Conservation (phyloP, 2,113 vertebrate genomes). For the Xenopus tropicalis region UCB_Xtro_10.0 CM004443.2:169654001-169654500, state of each 20-base stretch:
- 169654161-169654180: slow-evolving; percentile 97
- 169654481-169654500: slow-evolving; percentile 85
- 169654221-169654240: slow-evolving; percentile 59
- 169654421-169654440: slow-evolving; percentile 86
- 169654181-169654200: slow-evolving; percentile 98
- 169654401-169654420: slow-evolving; percentile 95
- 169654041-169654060: slow-evolving; percentile 63
- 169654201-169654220: slow-evolving; percentile 96
- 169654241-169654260: slow-evolving; percentile 63
- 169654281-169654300: slow-evolving; percentile 52
- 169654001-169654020: slow-evolving; percentile 84
- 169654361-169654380: slow-evolving; percentile 86
- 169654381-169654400: slow-evolving; percentile 94
- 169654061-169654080: slow-evolving; percentile 59
- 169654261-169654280: slow-evolving; percentile 55
- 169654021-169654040: slow-evolving; percentile 78
- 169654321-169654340: slow-evolving; percentile 69
- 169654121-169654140: slow-evolving; percentile 74
- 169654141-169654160: slow-evolving; percentile 83
- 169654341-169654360: slow-evolving; percentile 76
- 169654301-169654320: slow-evolving; percentile 66
- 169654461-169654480: slow-evolving; percentile 72
- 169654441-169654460: slow-evolving; percentile 82
- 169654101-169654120: slow-evolving; percentile 68
- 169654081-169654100: slow-evolving; percentile 66